Base-by-base conservation (phyloP, 2,113 vertebrate genomes). In the Neopipo cinnamomea region DNA sequence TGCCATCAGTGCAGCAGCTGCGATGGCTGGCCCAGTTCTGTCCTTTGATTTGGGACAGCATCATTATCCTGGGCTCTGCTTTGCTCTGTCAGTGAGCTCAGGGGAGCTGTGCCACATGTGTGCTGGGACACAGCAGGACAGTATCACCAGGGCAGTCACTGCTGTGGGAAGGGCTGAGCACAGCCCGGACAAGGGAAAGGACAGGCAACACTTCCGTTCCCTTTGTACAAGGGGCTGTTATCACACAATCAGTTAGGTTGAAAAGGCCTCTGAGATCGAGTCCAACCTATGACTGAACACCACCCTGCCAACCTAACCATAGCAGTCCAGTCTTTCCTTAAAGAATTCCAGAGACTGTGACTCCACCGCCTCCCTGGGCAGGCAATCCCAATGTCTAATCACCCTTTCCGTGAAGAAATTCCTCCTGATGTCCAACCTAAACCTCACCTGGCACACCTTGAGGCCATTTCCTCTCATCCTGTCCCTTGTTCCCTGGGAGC, bases 11-110 rank as follows among this genome's bases (percentile, higher is more conserved):
- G 7, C 44, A 8, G 27, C 59, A 25, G 55, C 58, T 70, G 16
- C 0, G 18, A 46, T 1, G 23, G 55, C 42, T 75, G 90, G 55
- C 95, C 95, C 61, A 42, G 27, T 94, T 96, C 93, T 92, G 95
- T 74, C 92, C 84, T 50, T 14, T 3, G 6, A 35, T 16, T 39
- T 0, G 0, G 56, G 37, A 52, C 5, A 30, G 61, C 56, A 72
- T 73, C 12, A 2, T 37, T 4, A 55, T 37, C 5, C 59, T 5
- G 55, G n/a, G 58, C 44, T 47, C 53, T 9, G 66, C 73, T 33
- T 2, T 12, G 81, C 62, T 61, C 33, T 3, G 27, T 37, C 55
- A 8, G 53, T 0, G 2, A 61, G 68, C 87, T 35, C 62, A 4
- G 20, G 23, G 39, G 30, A 59, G 3, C 17, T 62, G 59, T 39